Base-by-base conservation (phyloP, 1,140 invertebrate genomes). In the Drosophila equinoxialis region DNA sequence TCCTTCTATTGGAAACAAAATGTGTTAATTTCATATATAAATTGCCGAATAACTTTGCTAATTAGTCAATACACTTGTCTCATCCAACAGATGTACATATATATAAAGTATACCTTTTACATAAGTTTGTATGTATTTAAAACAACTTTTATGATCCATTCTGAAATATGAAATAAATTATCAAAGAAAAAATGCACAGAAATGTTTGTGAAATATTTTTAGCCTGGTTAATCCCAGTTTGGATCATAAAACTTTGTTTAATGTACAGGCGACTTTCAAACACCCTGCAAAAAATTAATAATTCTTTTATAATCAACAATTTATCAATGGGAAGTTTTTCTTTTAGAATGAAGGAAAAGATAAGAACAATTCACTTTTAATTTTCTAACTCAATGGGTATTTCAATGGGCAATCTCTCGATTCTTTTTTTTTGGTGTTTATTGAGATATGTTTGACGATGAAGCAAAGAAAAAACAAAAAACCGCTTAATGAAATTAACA, bases 401-500 rank as follows among this genome's bases (percentile, higher is more conserved):
- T 20, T 20, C 7, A 23, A 51, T 1, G 1, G 6, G 17, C 17
- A 20, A 14, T n/a, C 7, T 20, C 14, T 23, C 3, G 8, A 51
- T 1, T 17, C 17, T 0, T 17, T 20, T 51, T 51, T 51, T 1
- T 1, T 30, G 1, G 30, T 51, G 45, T 23, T 51, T 23, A 23
- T 51, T 51, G 17, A 51, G 17, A 51, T 51, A 51, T 51, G 45
- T 51, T 51, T 51, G 45, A 51, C 8, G 17, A 51, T 51, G 20
- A 51, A 51, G 45, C 17, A 20, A 51, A 23, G 1, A 45, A 45
- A 17, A 14, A 13, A 39, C 37, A 39, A 39, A 45, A 45, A 45
- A 14, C 11, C 10, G 30, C 57, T 41, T 76, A 70, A 76, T 76
- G 66, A 69, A 76, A 76, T 76, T 76, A 70, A 76, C 73, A 75